phyloP scores from a whole-genome alignment of 2,113 vertebrate genomes.

The Gnathonemus echidnorhynchus region DNA sequence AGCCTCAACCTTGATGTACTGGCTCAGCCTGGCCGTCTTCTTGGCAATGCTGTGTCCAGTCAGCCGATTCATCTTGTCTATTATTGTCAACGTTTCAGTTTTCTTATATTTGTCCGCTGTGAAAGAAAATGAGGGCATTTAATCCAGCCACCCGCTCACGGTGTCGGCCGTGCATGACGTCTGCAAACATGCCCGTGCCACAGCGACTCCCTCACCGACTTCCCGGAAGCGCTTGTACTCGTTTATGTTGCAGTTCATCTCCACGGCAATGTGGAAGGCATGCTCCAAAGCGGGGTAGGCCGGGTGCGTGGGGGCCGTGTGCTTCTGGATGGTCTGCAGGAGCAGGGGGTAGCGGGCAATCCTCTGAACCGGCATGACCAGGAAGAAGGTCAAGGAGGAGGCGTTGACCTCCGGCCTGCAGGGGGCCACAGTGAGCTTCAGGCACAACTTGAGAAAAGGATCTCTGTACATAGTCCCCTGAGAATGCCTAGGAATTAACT shows the following conservation, averaged over 20 bases:
- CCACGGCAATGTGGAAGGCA: slow-evolving; percentile 61
- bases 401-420: slow-evolving; percentile 74
- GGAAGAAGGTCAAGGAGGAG: slow-evolving; percentile 79
- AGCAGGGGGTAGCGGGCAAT: slow-evolving; percentile 86
- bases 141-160: not conserved
- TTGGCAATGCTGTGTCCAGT: slow-evolving; percentile 88
- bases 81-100: slow-evolving; percentile 72
- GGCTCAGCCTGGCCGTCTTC: slow-evolving; percentile 82
- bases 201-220: slow-evolving; percentile 71
- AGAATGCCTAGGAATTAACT: no score
- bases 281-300: slow-evolving; percentile 62
- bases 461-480: not conserved
- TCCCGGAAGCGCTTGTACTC: slow-evolving; percentile 89
- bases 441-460: not conserved
- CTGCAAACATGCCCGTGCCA: no score
- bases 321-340: slow-evolving; percentile 86
- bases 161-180: not conserved
- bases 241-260: slow-evolving; percentile 84
- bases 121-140: not conserved
- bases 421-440: not conserved
- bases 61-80: slow-evolving; percentile 77
- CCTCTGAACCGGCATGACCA: slow-evolving; percentile 89
- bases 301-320: slow-evolving; percentile 55
- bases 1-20: slow-evolving; percentile 78
- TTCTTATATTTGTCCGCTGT: slow-evolving; percentile 86